These are phyloP conservation scores for Eurytemora carolleeae DNA, from an alignment of 1,140 invertebrate genomes.

Conservation along the genomic window DNA sequence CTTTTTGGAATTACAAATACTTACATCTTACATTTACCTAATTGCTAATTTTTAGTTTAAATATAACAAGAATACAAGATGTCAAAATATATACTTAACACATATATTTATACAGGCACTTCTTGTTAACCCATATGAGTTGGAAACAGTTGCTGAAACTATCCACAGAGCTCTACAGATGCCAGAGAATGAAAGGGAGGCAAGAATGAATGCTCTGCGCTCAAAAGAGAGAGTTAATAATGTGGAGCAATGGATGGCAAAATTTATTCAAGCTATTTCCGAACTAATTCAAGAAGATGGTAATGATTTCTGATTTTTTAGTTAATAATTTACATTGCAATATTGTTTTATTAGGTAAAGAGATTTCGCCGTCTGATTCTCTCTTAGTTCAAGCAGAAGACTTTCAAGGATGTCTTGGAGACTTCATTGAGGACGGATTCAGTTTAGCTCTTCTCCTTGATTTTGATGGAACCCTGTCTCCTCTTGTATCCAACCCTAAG, in stretches of 20 bases:
- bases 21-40: too few relatives aligned
- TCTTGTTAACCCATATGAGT: conserved; percentile 71
- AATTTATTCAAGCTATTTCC: conserved; percentile 38
- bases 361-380: too few relatives aligned
- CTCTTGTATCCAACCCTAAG: conserved; percentile 69
- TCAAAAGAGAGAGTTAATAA: conserved; percentile 48
- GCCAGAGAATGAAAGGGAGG: conserved; percentile 63
- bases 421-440: conserved; percentile 61
- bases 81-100: too few relatives aligned
- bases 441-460: conserved; percentile 63
- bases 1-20: too few relatives aligned
- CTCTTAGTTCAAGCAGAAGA: too few relatives aligned
- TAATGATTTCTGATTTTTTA: conserved; percentile 56
- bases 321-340: conserved; percentile 63
- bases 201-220: conserved; percentile 62
- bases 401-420: conserved; percentile 26
- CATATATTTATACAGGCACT: too few relatives aligned
- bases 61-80: too few relatives aligned
- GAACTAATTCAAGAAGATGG: conserved; percentile 39
- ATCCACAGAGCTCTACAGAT: conserved; percentile 61
- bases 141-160: conserved; percentile 62
- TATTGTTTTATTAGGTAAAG: conserved; percentile 25
- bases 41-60: too few relatives aligned
- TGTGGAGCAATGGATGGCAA: conserved; percentile 70
- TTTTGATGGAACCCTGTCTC: conserved; percentile 71